Conservation (phyloP, 2,113 vertebrate species). For the Dicentrarchus labrax region DNA sequence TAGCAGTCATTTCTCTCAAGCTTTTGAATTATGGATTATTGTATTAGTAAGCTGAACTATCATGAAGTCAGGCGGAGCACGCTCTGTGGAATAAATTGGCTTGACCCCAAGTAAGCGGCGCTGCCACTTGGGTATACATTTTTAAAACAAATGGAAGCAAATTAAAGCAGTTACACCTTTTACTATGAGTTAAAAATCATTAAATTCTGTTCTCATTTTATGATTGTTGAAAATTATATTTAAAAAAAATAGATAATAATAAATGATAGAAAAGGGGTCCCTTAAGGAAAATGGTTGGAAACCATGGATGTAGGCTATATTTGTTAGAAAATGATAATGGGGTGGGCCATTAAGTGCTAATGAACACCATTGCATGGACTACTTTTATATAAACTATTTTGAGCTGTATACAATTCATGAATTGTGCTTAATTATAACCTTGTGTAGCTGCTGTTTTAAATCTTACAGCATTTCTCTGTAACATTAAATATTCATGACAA, state of each 20-base stretch:
- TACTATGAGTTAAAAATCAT: not conserved
- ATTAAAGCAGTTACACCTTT: conserved; percentile 15
- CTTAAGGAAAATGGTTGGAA: no score
- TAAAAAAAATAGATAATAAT: not conserved
- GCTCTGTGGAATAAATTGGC: conserved; percentile 48
- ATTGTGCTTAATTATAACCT: not conserved
- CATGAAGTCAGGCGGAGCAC: conserved; percentile 30
- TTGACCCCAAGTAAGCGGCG: conserved; percentile 10
- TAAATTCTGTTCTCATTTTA: conserved; percentile 23
- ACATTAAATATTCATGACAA: not conserved
- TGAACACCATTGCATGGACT: not conserved
- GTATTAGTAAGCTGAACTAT: conserved; percentile 51
- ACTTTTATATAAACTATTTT: not conserved
- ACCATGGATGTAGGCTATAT: no score
- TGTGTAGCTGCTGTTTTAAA: not conserved
- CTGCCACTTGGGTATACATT: conserved; percentile 14
- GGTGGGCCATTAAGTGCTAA: not conserved
- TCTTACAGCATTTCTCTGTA: not conserved
- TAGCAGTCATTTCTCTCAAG: conserved; percentile 44
- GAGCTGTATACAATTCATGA: not conserved
- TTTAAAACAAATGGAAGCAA: conserved; percentile 30
- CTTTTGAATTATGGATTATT: conserved; percentile 73
- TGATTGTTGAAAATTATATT: not conserved
- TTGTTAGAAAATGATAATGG: no score
- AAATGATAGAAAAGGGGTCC: no score